Conservation (phyloP, 2,113 vertebrate genomes). For the Caranx ignobilis region DNA sequence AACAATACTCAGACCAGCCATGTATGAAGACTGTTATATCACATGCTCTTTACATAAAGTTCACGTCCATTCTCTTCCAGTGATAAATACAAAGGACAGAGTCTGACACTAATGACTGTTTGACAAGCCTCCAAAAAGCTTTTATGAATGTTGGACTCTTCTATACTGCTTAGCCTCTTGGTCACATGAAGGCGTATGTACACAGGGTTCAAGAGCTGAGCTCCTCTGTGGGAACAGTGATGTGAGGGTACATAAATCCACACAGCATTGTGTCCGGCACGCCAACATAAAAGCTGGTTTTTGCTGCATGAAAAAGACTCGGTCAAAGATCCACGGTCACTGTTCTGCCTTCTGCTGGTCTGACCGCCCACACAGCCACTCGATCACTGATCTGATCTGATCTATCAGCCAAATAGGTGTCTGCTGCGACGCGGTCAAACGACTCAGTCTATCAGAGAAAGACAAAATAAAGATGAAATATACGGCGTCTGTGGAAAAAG, state of each 20-base stretch:
- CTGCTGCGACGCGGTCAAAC: not conserved
- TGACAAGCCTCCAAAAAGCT: not conserved
- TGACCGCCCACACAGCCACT: not conserved
- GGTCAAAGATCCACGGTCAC: not conserved
- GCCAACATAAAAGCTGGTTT: constrained; percentile 19
- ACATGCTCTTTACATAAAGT: not conserved
- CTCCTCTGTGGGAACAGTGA: constrained; percentile 22
- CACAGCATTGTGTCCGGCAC: constrained; percentile 1
- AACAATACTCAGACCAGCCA: not conserved
- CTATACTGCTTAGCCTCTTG: not conserved
- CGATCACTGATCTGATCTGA: constrained; percentile 2
- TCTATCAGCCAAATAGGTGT: not conserved
- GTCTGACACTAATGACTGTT: not conserved
- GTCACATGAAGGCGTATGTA: not conserved
- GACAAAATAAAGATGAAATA: not conserved
- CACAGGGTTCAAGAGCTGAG: constrained; percentile 29
- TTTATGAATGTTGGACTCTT: not conserved
- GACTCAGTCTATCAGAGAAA: not conserved
- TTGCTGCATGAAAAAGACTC: not conserved
- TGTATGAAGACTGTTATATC: not conserved
- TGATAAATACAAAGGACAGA: not conserved
- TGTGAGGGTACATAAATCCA: constrained; percentile 45
- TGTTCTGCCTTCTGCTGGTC: not conserved
- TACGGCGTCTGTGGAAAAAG: constrained; percentile 6
- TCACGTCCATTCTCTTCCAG: not conserved